Base-by-base conservation (phyloP, 92 coral and sea anemone genomes). In the Muricea muricata region DNA sequence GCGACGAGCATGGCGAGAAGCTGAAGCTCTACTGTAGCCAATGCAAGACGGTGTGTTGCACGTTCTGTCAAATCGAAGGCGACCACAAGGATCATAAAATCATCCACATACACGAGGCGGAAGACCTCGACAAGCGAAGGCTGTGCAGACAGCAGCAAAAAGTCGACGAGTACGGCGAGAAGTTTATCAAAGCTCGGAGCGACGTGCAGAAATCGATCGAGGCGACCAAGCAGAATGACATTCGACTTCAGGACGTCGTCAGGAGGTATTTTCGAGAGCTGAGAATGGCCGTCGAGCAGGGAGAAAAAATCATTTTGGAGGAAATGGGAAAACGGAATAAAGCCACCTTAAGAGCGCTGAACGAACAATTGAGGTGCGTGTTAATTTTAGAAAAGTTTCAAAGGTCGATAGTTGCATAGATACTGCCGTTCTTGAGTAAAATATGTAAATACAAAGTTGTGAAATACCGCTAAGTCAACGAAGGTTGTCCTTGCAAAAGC, bases 61-160 rank as follows among this genome's bases (percentile, higher is more conserved):
- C 88, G 24, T 85, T 85, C 50, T 95, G 98, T 48, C 90, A 91
- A 71, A 89, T 86, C 1, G 92, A 84, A 29, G 98, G 98, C 54
- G 45, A 61, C 46, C 98, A 95, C 85, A 90, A 86, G 81, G 91
- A 89, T 29, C 98, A 95, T 89, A 95, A 93, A 86, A 90, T 86
- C 42, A 90, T 95, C 34, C 94, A 95, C 71, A 97, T 95, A 40
- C 96, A 95, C 65, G 97, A 95, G 33, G 98, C 98, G 1, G 98
- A 95, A 39, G 97, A 95, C 48, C 81, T 83, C 15, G 98, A 95
- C 47, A 85, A 97, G 37, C 79, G 89, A 65, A 80, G 87, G 13
- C 82, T 95, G 8, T 86, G 83, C n/a, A 89, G 54, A 21, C 83
- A 93, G 3, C 98, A 93, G 70, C 75, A 87, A 1, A 76, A 88